These are phyloP conservation scores for Heterodera filipjevi DNA, from an alignment of 2,888 invertebrate species.

Conservation along the genomic window DNA sequence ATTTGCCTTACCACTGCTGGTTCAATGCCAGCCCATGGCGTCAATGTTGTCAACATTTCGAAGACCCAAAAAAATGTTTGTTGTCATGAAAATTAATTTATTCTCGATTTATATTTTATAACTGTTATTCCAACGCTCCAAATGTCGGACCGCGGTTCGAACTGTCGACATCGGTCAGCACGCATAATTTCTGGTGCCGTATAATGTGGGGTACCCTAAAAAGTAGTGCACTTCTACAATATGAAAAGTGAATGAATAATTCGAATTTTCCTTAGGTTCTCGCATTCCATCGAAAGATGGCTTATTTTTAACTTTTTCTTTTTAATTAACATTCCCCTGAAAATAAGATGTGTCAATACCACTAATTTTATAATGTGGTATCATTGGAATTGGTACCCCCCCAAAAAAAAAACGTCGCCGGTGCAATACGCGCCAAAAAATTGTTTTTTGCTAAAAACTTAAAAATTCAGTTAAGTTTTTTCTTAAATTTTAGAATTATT, in stretches of 20 bases:
- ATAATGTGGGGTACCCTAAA: slow-evolving; percentile 54
- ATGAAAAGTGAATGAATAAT: neutral
- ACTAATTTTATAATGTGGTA: too few species aligned
- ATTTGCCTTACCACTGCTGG: slow-evolving; percentile 40
- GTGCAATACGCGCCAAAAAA: too few species aligned
- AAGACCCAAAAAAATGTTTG: slow-evolving; percentile 22
- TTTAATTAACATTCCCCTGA: too few species aligned
- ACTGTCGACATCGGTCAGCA: slow-evolving; percentile 35
- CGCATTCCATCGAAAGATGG: too few species aligned
- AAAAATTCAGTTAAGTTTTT: too few species aligned
- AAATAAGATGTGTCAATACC: too few species aligned
- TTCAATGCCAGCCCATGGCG: slow-evolving; percentile 52
- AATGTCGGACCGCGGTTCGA: slow-evolving; percentile 53
- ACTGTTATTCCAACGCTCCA: slow-evolving; percentile 53
- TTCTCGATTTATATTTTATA: slow-evolving; percentile 2
- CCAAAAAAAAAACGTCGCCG: too few species aligned
- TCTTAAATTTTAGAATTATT: too few species aligned
- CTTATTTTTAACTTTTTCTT: too few species aligned
- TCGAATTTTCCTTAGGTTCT: too few species aligned
- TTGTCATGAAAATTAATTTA: neutral
- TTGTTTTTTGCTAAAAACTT: too few species aligned
- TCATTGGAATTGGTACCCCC: too few species aligned
- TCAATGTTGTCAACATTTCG: slow-evolving; percentile 48
- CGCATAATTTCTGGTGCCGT: slow-evolving; percentile 42
- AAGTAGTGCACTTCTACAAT: neutral